These are phyloP conservation scores for Seriola quinqueradiata DNA, from an alignment of 2,113 vertebrate genomes.

Conservation along the genomic window DNA sequence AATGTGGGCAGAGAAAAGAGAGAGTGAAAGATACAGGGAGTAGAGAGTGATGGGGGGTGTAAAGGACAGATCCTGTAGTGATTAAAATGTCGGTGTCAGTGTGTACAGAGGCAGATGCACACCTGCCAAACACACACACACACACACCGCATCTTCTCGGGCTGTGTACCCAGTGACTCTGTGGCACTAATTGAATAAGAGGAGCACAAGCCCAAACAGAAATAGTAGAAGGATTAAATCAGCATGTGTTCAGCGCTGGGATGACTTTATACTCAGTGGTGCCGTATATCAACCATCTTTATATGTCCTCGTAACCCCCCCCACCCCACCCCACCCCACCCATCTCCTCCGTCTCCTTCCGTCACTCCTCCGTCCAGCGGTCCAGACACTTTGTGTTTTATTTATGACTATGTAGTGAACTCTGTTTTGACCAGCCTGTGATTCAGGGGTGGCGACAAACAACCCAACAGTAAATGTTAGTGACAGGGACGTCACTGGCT, in stretches of 20 bases:
- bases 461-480: constrained; percentile 47
- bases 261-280: constrained; percentile 39
- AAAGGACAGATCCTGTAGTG: constrained; percentile 59
- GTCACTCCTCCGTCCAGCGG: not conserved
- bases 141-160: constrained; percentile 26
- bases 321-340: not conserved
- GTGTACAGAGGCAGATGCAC: constrained; percentile 49
- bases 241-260: constrained; percentile 4
- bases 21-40: constrained; percentile 15
- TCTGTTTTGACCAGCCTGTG: constrained; percentile 36
- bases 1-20: constrained; percentile 42
- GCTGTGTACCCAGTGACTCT: constrained; percentile 31
- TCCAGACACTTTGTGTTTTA: constrained; percentile 57
- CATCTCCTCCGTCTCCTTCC: constrained; percentile 1
- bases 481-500: constrained; percentile 50
- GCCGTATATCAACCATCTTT: constrained; percentile 37
- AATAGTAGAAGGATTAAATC: constrained; percentile 17
- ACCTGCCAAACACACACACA: constrained; percentile 37
- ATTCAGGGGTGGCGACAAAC: constrained; percentile 37
- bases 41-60: constrained; percentile 17
- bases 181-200: constrained; percentile 54
- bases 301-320: not conserved
- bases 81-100: constrained; percentile 79
- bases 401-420: constrained; percentile 40
- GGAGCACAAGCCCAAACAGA: constrained; percentile 21